Conservation (phyloP, 2,113 vertebrate genomes). For the Lipophrys pholis region DNA sequence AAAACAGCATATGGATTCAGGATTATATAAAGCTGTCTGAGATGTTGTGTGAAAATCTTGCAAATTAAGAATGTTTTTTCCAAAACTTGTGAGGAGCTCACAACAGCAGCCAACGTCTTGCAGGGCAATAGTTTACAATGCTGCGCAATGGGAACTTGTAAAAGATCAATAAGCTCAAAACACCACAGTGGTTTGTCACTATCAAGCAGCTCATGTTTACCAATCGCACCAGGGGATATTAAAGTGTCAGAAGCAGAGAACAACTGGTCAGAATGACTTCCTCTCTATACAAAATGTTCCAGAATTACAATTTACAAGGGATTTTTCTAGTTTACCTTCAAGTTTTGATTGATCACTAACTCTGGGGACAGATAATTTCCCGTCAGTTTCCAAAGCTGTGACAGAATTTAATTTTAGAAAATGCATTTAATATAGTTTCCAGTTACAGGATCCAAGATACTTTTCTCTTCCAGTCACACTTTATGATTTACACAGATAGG, state of each 20-base stretch:
- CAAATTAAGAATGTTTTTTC: conserved; percentile 11
- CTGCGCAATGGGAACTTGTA: neutral
- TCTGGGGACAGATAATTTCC: conserved; percentile 35
- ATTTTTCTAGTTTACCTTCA: conserved; percentile 44
- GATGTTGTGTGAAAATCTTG: conserved; percentile 21
- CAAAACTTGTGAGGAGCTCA: conserved; percentile 21
- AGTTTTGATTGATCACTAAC: conserved; percentile 53
- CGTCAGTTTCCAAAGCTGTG: conserved; percentile 15
- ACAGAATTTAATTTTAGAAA: conserved; percentile 43
- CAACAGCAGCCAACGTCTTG: too few species aligned
- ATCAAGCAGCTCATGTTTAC: conserved; percentile 13
- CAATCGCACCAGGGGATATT: neutral
- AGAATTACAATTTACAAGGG: conserved; percentile 12
- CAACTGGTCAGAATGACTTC: neutral
- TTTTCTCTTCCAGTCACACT: neutral
- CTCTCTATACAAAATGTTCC: neutral
- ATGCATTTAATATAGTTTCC: conserved; percentile 17
- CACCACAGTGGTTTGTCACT: neutral
- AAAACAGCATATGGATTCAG: conserved; percentile 23
- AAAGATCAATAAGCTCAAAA: neutral
- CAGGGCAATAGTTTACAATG: conserved; percentile 2
- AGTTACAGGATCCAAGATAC: neutral
- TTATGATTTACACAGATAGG: conserved; percentile 14
- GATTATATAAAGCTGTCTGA: conserved; percentile 39
- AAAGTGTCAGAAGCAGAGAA: conserved; percentile 2